Percentiles rank a stretch among this genome's conserved stretches.
Conservation (phyloP, 2,113 vertebrate species). For the Ellobius talpinus region DNA sequence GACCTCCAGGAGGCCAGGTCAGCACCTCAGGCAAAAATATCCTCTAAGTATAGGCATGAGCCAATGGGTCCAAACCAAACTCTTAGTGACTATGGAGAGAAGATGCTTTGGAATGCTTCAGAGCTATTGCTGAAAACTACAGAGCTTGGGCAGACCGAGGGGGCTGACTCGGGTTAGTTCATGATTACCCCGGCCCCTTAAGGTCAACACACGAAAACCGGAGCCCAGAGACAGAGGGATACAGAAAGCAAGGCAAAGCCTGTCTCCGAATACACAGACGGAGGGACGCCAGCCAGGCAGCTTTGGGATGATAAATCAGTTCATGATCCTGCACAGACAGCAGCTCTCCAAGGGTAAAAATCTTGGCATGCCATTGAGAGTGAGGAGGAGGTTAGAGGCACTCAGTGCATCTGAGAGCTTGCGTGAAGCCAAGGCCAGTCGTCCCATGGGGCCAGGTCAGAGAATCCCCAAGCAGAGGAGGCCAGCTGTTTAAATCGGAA, state of each 20-base stretch:
- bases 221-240: background rate
- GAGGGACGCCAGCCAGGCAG: background rate
- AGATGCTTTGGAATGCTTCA: background rate
- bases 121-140: background rate
- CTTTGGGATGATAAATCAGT: background rate
- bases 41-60: background rate
- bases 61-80: background rate
- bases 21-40: background rate
- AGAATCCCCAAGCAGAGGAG: background rate
- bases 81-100: background rate
- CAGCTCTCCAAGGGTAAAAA: background rate
- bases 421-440: background rate
- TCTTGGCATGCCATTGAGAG: background rate
- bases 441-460: background rate
- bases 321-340: constrained; percentile 7
- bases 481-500: background rate
- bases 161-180: background rate
- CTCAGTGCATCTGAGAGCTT: background rate
- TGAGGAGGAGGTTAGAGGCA: background rate
- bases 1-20: background rate
- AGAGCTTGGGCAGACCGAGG: background rate
- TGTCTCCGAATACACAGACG: background rate
- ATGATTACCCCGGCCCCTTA: background rate
- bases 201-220: background rate
- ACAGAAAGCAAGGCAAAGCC: background rate